A percentile compares a stretch with the other conserved stretches of the same genome.
These are phyloP conservation scores for Ammodytes dubius DNA, from an alignment of 2,113 vertebrate species.

Conservation along the genomic window DNA sequence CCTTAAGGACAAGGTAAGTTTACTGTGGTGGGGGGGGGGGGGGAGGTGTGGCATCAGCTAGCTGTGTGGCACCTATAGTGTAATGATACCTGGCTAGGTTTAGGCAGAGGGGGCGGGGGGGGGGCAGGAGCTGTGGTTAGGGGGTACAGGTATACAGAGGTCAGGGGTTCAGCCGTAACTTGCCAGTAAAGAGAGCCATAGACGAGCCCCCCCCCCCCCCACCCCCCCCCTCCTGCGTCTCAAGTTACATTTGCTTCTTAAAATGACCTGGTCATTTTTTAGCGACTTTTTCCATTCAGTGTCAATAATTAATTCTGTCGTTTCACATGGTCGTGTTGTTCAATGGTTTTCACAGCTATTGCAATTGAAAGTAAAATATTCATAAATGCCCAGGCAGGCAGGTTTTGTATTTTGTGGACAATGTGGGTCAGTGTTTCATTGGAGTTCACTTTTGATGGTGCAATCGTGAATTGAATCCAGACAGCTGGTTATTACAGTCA, in stretches of 20 bases:
- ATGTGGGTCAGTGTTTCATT: not conserved
- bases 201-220: not conserved
- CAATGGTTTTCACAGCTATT: not conserved
- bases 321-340: not conserved
- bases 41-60: slow-evolving; percentile 22
- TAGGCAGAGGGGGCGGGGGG: not conserved
- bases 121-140: not conserved
- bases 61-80: slow-evolving; percentile 21
- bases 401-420: not conserved
- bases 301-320: not conserved
- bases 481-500: not conserved
- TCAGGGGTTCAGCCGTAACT: slow-evolving; percentile 52
- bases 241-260: slow-evolving; percentile 60
- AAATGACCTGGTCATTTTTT: slow-evolving; percentile 47
- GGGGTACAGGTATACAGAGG: slow-evolving; percentile 48
- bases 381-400: not conserved
- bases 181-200: slow-evolving; percentile 33
- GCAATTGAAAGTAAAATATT: not conserved
- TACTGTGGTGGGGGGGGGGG: not conserved
- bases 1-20: slow-evolving; percentile 81
- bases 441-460: slow-evolving; percentile 3
- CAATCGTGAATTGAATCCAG: slow-evolving; percentile 9
- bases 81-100: slow-evolving; percentile 29
- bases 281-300: slow-evolving; percentile 14
- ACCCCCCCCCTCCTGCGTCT: slow-evolving; percentile 2